phyloP scores from a whole-genome alignment of 1,140 invertebrate species.

The Trinorchestia longiramus region DNA sequence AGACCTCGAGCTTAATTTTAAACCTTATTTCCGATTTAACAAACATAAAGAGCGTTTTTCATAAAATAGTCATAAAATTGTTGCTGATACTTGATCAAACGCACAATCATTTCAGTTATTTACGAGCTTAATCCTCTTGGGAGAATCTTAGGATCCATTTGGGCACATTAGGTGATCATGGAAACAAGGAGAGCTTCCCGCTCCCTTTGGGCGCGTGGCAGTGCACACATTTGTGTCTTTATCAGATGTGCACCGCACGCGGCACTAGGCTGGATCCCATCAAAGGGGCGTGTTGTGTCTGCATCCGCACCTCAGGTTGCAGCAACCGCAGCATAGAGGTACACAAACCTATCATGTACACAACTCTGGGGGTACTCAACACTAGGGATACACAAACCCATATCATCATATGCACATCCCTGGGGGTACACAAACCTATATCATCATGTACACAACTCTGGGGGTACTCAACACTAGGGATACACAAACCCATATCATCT shows the following conservation, averaged over 20 bases:
- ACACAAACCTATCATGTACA: too few relatives aligned
- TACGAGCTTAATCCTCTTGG: neutral
- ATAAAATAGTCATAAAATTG: neutral
- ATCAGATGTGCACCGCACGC: slow-evolving; percentile 31
- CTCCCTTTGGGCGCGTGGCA: slow-evolving; percentile 12
- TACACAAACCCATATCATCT: too few relatives aligned
- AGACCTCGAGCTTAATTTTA: neutral
- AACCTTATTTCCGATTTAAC: neutral
- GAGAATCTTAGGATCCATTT: neutral
- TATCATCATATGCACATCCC: too few relatives aligned
- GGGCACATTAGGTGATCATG: neutral
- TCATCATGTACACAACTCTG: too few relatives aligned
- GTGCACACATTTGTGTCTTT: slow-evolving; percentile 6
- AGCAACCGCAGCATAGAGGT: neutral
- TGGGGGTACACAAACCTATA: too few relatives aligned
- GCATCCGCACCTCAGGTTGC: neutral
- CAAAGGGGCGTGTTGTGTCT: slow-evolving; percentile 39
- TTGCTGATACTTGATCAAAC: neutral
- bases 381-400: too few relatives aligned
- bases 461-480: too few relatives aligned
- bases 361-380: too few relatives aligned
- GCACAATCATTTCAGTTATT: neutral
- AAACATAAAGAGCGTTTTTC: neutral
- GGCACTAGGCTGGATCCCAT: slow-evolving; percentile 7
- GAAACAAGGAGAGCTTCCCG: neutral